These are phyloP conservation scores for Aldrovandia affinis DNA, from an alignment of 2,797 vertebrate species.

Conservation along the genomic window DNA sequence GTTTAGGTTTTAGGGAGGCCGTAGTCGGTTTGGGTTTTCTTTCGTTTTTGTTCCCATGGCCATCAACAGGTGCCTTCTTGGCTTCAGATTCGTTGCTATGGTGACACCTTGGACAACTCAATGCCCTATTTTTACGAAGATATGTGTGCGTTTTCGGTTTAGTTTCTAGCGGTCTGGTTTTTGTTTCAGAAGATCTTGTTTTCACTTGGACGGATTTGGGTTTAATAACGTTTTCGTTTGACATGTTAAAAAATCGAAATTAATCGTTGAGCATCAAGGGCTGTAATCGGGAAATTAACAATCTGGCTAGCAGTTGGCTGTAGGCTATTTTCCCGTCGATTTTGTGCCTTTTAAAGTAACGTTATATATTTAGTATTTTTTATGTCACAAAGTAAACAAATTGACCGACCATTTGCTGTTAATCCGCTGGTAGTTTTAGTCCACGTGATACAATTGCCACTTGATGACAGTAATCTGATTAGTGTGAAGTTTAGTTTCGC, in stretches of 20 bases:
- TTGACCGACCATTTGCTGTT: background rate
- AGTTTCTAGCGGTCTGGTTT: constrained; percentile 25
- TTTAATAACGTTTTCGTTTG: constrained; percentile 49
- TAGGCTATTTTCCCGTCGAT: background rate
- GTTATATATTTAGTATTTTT: background rate
- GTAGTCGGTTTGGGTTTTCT: constrained; percentile 49
- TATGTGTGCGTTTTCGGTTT: constrained; percentile 28
- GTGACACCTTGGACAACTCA: constrained; percentile 52
- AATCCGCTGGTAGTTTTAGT: background rate
- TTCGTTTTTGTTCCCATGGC: constrained; percentile 21
- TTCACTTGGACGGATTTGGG: constrained; percentile 36
- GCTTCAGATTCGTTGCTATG: constrained; percentile 32
- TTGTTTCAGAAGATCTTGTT: constrained; percentile 18
- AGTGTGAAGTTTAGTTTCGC: constrained; percentile 6
- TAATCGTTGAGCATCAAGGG: background rate
- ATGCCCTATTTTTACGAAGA: constrained; percentile 50
- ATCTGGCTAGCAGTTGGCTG: background rate
- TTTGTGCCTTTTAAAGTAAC: background rate
- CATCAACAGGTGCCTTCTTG: background rate
- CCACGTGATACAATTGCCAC: background rate
- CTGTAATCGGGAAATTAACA: background rate
- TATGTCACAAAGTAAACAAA: background rate
- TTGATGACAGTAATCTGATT: constrained; percentile 32
- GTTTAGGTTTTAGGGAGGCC: constrained; percentile 34
- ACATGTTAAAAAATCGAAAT: constrained; percentile 48